These are phyloP conservation scores for Cataglyphis livida DNA, from an alignment of 2,888 invertebrate species.

Conservation along the genomic window DNA sequence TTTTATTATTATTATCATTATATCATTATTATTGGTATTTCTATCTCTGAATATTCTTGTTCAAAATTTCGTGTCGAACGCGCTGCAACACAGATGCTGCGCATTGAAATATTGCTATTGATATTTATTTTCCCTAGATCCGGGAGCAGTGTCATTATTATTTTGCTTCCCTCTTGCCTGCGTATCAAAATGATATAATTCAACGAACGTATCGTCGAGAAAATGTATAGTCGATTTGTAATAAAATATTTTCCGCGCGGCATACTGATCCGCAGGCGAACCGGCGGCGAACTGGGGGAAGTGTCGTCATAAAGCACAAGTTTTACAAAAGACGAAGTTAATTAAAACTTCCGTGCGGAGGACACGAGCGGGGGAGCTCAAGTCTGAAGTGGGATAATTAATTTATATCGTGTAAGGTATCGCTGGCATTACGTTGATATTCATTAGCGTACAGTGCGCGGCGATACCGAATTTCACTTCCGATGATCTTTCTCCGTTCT, in stretches of 20 bases:
- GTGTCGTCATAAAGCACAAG: not conserved
- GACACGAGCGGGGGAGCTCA: not conserved
- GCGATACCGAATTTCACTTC: not conserved
- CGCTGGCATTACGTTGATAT: constrained; percentile 30
- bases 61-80: constrained; percentile 19
- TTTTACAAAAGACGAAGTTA: constrained; percentile 40
- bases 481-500: not conserved
- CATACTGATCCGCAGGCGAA: not conserved
- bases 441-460: constrained; percentile 27
- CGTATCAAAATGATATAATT: constrained; percentile 8
- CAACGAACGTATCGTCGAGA: not conserved
- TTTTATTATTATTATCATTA: constrained; percentile 6
- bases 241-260: constrained; percentile 1
- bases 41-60: not conserved
- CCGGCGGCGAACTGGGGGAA: not conserved
- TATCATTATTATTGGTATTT: not conserved
- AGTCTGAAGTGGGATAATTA: constrained; percentile 34
- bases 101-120: constrained; percentile 35
- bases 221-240: not conserved
- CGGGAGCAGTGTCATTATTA: constrained; percentile 7
- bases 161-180: not conserved
- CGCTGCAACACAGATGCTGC: constrained; percentile 14
- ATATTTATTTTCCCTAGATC: constrained; percentile 30
- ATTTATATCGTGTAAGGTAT: constrained; percentile 48
- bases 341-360: constrained; percentile 44